Percentiles rank a stretch among this genome's conserved stretches.
Conservation (phyloP, 1,140 invertebrate genomes). For the Brachionus paranguensis region DNA sequence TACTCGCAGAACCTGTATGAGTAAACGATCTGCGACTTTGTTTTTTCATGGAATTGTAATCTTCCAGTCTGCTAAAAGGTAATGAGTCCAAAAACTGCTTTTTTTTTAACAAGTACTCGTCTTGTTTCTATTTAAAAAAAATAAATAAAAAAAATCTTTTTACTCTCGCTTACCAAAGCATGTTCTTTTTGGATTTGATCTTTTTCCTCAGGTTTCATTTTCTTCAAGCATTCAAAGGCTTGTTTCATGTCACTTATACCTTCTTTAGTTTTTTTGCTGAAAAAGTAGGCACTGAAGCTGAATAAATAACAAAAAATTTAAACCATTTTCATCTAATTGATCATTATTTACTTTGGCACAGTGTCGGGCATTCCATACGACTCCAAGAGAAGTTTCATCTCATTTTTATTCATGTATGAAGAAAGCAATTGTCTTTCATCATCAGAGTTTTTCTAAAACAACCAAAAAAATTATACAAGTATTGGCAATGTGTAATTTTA, state of each 20-base stretch:
- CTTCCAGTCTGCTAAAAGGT: not conserved
- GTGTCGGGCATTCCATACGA: slow-evolving; percentile 5
- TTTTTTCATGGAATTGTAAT: not conserved
- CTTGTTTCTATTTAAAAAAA: not conserved
- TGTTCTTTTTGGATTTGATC: not conserved
- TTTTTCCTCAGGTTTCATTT: not conserved
- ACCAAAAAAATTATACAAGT: not conserved
- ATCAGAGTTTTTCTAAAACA: not conserved
- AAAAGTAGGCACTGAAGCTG: slow-evolving; percentile 1
- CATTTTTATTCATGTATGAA: not conserved
- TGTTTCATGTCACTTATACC: not conserved
- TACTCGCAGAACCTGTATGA: not conserved
- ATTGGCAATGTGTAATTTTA: too few relatives aligned
- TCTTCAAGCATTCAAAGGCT: not conserved
- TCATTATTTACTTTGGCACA: not conserved
- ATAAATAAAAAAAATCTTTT: not conserved
- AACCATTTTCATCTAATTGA: not conserved
- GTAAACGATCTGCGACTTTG: not conserved
- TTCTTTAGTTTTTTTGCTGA: not conserved
- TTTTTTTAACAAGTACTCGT: not conserved
- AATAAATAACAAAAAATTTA: not conserved
- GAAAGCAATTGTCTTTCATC: not conserved
- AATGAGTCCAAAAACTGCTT: not conserved
- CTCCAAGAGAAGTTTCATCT: not conserved
- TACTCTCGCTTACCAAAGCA: not conserved